phyloP scores from a whole-genome alignment of 2,888 invertebrate genomes.

The Philereme transversata region DNA sequence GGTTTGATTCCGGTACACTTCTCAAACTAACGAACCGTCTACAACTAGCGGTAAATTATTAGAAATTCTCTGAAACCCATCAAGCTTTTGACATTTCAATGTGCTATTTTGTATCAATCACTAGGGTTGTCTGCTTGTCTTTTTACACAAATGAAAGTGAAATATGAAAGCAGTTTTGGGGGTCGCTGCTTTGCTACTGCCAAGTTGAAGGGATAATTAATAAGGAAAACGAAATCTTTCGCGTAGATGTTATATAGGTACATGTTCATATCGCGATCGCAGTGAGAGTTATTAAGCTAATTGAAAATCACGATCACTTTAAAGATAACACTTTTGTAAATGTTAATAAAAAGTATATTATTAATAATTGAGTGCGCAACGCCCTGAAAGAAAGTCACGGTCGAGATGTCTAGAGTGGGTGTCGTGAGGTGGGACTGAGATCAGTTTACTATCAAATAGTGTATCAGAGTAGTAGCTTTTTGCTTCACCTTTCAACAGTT shows the following conservation, averaged over 20 bases:
- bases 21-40: conserved; percentile 73
- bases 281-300: conserved; percentile 35
- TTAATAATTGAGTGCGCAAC: conserved; percentile 59
- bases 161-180: conserved; percentile 1
- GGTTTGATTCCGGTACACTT: conserved; percentile 79
- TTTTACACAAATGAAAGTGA: conserved; percentile 20
- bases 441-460: conserved; percentile 20
- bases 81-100: conserved; percentile 72
- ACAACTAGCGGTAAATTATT: conserved; percentile 68
- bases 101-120: conserved; percentile 54
- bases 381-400: conserved; percentile 76
- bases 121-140: conserved; percentile 53
- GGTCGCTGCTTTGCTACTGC: not conserved
- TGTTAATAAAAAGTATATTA: conserved; percentile 56
- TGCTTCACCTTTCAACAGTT: not conserved
- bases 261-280: conserved; percentile 11
- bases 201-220: not conserved
- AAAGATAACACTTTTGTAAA: conserved; percentile 34
- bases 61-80: conserved; percentile 66
- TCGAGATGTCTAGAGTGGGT: conserved; percentile 63
- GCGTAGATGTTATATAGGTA: conserved; percentile 7
- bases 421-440: conserved; percentile 46
- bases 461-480: conserved; percentile 17
- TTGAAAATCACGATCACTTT: conserved; percentile 35
- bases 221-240: conserved; percentile 16